Evolutionary conservation across 2,797 vertebrate genomes (phyloP).

Genomic region (Cryptoprocta ferox): DNA sequence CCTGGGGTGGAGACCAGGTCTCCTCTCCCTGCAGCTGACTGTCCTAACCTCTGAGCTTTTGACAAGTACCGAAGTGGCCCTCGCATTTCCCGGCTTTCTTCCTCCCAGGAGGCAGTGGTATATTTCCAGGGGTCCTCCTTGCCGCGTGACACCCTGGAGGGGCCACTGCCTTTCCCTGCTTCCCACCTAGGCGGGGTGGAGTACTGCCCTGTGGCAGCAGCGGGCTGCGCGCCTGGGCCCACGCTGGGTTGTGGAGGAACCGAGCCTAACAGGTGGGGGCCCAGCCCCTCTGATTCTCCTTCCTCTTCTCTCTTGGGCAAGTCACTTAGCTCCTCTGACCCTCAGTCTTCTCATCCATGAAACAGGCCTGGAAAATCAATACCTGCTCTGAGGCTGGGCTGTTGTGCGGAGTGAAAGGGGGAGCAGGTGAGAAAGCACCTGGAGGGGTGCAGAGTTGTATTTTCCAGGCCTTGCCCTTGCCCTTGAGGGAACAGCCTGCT

Average conservation of each 20-base stretch:
- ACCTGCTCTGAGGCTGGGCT: no score
- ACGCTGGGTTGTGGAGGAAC: background rate
- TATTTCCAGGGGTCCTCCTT: background rate
- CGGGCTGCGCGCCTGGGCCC: fast-evolving
- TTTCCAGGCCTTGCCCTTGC: background rate
- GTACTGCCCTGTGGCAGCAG: no score
- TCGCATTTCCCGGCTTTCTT: background rate
- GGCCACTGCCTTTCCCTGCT: background rate
- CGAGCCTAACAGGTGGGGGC: background rate
- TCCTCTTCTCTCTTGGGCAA: background rate
- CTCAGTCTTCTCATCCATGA: background rate
- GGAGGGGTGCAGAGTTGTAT: background rate
- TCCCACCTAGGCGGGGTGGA: background rate
- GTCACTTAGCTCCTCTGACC: background rate
- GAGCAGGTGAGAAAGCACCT: background rate
- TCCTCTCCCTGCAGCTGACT: background rate
- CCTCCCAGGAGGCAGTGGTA: background rate
- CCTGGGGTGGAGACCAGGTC: background rate
- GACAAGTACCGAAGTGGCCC: no score
- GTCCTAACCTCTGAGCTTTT: background rate
- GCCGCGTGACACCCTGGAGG: background rate
- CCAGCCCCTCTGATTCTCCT: background rate
- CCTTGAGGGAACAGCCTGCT: fast-evolving
- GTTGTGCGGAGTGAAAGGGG: background rate
- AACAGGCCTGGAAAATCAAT: background rate